These are phyloP conservation scores for Tachystola acroxantha DNA, from an alignment of 2,888 invertebrate genomes.

Conservation along the genomic window DNA sequence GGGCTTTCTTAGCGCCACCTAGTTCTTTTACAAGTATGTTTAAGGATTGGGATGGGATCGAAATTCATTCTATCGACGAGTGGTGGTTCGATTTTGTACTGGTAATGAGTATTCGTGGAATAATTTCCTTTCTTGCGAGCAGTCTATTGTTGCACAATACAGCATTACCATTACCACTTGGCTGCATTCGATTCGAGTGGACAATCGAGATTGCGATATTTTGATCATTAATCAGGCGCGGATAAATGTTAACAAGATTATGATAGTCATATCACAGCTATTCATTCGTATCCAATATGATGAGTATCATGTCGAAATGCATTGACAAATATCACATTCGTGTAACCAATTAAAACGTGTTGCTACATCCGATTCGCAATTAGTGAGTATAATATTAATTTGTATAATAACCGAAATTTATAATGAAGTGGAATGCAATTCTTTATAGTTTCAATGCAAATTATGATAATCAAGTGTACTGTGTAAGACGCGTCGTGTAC, in stretches of 20 bases:
- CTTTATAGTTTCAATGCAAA: too few species aligned
- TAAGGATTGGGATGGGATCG: too few species aligned
- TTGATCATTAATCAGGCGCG: conserved; percentile 50
- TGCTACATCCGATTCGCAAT: background rate
- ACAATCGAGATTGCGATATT: conserved; percentile 43
- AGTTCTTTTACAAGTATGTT: too few species aligned
- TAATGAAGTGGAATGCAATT: too few species aligned
- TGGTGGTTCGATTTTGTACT: too few species aligned
- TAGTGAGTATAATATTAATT: background rate
- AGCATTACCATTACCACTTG: background rate
- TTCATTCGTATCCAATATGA: conserved; percentile 5
- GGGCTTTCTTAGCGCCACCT: too few species aligned
- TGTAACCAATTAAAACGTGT: conserved; percentile 23
- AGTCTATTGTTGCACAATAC: background rate
- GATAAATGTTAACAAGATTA: conserved; percentile 16
- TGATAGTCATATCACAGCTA: conserved; percentile 3
- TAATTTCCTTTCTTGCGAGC: too few species aligned
- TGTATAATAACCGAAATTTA: too few species aligned
- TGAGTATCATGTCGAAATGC: conserved; percentile 31
- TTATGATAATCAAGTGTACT: too few species aligned
- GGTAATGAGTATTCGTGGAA: too few species aligned
- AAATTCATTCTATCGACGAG: too few species aligned
- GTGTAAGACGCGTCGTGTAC: too few species aligned
- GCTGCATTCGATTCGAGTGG: conserved; percentile 15
- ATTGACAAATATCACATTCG: conserved; percentile 32